Conservation (phyloP, 2,113 vertebrate species). For the Ploceus nigricollis region DNA sequence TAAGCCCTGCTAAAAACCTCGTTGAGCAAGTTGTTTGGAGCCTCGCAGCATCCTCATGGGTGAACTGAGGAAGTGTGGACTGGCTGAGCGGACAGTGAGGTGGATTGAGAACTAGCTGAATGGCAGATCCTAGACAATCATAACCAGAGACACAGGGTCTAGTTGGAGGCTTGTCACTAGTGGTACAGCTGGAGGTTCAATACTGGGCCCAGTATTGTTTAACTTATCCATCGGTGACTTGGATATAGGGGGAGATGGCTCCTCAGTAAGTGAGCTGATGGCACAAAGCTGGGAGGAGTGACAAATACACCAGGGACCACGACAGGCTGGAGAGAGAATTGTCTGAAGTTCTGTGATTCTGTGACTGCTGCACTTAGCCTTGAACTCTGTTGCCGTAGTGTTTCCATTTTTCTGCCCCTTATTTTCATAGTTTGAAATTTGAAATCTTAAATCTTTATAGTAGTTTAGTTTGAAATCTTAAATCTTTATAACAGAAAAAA, state of each 20-base stretch:
- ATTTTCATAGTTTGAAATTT: background rate
- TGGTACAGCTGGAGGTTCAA: no score
- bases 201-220: background rate
- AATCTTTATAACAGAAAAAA: background rate
- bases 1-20: background rate
- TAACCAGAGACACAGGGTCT: background rate
- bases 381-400: background rate
- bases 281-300: background rate
- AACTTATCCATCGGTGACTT: background rate
- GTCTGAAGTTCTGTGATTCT: background rate
- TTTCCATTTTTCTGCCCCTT: background rate
- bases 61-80: background rate
- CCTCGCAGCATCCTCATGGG: background rate
- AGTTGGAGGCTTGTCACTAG: background rate
- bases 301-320: background rate
- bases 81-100: background rate
- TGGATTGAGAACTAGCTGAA: background rate
- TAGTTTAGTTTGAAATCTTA: no score
- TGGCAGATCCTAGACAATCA: background rate
- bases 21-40: accelerated
- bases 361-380: background rate
- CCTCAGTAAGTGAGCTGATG: background rate
- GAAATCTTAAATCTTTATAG: no score
- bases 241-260: no score
- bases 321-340: background rate